A percentile compares a stretch with the other conserved stretches of the same genome.
Conservation (phyloP, 2,888 invertebrate species). For the Drosophila melanosoma region DNA sequence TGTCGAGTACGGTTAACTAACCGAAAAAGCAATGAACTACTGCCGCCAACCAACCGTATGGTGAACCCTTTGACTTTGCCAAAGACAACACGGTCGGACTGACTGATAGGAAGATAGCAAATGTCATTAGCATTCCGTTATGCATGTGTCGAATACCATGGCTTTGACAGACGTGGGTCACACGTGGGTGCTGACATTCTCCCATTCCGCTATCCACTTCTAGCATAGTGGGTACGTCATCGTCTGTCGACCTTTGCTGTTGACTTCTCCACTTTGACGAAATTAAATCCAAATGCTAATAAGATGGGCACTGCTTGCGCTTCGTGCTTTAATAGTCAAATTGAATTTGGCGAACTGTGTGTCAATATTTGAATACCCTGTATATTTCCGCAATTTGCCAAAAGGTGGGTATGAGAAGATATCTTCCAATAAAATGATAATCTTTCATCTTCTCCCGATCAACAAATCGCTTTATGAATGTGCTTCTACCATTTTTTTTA, state of each 20-base stretch:
- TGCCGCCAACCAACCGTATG: slow-evolving; percentile 24
- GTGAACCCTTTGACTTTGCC: slow-evolving; percentile 68
- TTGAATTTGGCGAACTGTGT: slow-evolving; percentile 40
- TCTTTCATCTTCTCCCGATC: neutral
- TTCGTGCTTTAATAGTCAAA: slow-evolving; percentile 61
- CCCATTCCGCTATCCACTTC: neutral
- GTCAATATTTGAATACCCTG: slow-evolving; percentile 4
- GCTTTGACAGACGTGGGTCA: slow-evolving; percentile 46
- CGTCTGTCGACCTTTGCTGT: slow-evolving; percentile 53
- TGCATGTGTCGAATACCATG: slow-evolving; percentile 47
- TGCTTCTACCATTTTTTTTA: neutral
- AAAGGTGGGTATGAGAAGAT: neutral
- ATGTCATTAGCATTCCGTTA: slow-evolving; percentile 70
- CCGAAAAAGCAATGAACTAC: slow-evolving; percentile 65
- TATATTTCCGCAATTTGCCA: neutral
- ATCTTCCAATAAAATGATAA: neutral
- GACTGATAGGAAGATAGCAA: slow-evolving; percentile 56
- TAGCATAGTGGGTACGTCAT: slow-evolving; percentile 7
- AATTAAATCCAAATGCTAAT: slow-evolving; percentile 79
- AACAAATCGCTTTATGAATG: neutral
- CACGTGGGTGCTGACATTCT: slow-evolving; percentile 35
- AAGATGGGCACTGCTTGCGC: slow-evolving; percentile 43
- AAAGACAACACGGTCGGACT: slow-evolving; percentile 33
- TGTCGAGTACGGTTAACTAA: slow-evolving; percentile 77
- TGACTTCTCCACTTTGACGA: slow-evolving; percentile 70